A percentile compares a stretch with the other conserved stretches of the same genome.
phyloP scores from a whole-genome alignment of 2,797 vertebrate species.

The Agapornis canus region DNA sequence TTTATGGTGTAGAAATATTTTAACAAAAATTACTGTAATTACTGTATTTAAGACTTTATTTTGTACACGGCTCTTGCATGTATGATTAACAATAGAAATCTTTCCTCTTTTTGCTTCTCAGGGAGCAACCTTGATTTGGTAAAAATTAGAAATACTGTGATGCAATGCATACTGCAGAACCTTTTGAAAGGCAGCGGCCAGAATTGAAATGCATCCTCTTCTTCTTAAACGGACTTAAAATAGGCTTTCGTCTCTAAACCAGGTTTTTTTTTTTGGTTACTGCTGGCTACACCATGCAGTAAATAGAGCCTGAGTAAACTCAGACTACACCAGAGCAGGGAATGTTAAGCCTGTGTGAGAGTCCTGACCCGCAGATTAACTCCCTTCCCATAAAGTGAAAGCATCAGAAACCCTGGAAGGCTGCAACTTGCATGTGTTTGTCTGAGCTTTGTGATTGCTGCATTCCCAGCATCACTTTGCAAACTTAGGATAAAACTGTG shows the following conservation, averaged over 20 bases:
- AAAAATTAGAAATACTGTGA: constrained; percentile 11
- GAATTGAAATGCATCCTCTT: background rate
- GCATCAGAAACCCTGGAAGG: background rate
- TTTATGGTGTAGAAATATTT: constrained; percentile 56
- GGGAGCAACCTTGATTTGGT: background rate
- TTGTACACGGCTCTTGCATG: background rate
- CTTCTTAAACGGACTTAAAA: background rate
- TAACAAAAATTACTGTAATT: constrained; percentile 48
- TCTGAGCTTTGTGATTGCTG: background rate
- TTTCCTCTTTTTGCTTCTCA: background rate
- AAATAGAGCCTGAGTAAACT: background rate
- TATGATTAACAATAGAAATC: background rate
- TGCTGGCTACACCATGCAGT: background rate
- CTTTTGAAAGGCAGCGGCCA: constrained; percentile 12
- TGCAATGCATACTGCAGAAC: background rate
- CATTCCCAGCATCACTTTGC: background rate
- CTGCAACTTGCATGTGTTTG: background rate
- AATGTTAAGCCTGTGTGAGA: background rate
- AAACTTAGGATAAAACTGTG: background rate
- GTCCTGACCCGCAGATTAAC: background rate
- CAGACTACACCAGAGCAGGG: background rate
- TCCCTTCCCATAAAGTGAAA: background rate
- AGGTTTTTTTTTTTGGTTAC: background rate
- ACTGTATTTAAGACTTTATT: constrained; percentile 31
- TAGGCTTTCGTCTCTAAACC: constrained; percentile 1